Evolutionary conservation across 1,140 invertebrate species (phyloP), one percentile per base, ranked within the genome.

Genomic region (Brachystomella parvula): DNA sequence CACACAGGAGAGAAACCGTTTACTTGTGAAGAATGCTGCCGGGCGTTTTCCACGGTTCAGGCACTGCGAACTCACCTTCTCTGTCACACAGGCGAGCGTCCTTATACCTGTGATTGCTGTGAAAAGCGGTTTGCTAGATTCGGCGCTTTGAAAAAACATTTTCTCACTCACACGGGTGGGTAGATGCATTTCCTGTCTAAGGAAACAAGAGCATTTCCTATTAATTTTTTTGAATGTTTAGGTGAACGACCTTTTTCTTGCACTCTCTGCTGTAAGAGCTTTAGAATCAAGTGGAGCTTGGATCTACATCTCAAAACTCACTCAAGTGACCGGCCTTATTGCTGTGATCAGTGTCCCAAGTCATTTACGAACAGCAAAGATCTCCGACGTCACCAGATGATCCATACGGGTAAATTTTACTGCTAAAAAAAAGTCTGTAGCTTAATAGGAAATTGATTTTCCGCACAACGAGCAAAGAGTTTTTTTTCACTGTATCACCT

Each of bases 361-460:
- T 76, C 79, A 47, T 84, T 84, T 75, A 77, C 80, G 66, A 82
- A 81, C 62, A 74, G 76, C 44, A 83, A 83, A 74, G 82, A 83
- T 73, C 77, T 84, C 73, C 71, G 78, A 26, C 65, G 83, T 2
- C 83, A 84, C 69, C 73, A 76, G 29, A 75, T 80, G 12, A 80
- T 82, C 35, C 83, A 84, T 73, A 74, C 78, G 17, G 82, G 82
- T 83, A 76, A 71, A 39, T n/a, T 63, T n/a, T n/a, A n/a, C n/a
- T n/a, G n/a, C n/a, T n/a, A n/a, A n/a, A n/a, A n/a, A n/a, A 56
- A n/a, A n/a, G n/a, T n/a, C n/a, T n/a, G n/a, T n/a, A n/a, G n/a
- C n/a, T n/a, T n/a, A n/a, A n/a, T n/a, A n/a, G n/a, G n/a, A n/a
- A n/a, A n/a, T n/a, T n/a, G n/a, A n/a, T n/a, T n/a, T n/a, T n/a